Evolutionary conservation across 2,797 vertebrate genomes (phyloP), one percentile per base, ranked within the genome.

Genomic region (Bovichtus diacanthus): DNA sequence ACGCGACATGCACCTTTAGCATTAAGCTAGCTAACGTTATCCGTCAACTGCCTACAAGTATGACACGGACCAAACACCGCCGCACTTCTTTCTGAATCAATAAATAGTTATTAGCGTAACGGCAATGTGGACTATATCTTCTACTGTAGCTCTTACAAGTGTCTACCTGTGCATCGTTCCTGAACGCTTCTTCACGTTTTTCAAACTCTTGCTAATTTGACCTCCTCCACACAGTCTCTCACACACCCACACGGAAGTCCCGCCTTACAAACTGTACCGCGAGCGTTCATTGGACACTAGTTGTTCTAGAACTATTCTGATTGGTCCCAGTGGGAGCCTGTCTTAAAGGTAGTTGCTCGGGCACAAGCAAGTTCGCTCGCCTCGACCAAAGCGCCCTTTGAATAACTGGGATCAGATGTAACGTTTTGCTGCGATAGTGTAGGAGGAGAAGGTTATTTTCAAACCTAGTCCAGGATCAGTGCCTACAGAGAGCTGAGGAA

Each of bases 171-270:
- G 15, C 29, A 23, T 11, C 10, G 36, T 15, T 25, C 0, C 41
- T 2, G 4, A 15, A 54, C 18, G 11, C 27, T 19, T 19, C 6
- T 54, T 74, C 87, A 81, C 81, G 83, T 70, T 90, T 71, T 47
- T 5, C 29, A 59, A 80, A 81, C 76, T 81, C 74, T 25, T 10
- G 27, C 46, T 23, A 7, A 53, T 90, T 92, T 94, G 93, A 94
- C 93, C 93, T 93, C 91, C 76, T 83, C 81, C 46, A 73, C 74
- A n/a, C 50, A 18, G 27, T 9, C 47, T 58, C 25, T 23, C n/a
- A 16, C 84, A 90, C 90, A 9, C 87, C 86, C 83, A 86, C 83
- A 8, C 46, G 6, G 55, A 83, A 87, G 9, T 0, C 67, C 80
- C 87, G 84, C 86, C 91, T 44, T 31, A 12, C 6, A 18, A 3